Evolutionary conservation across 2,797 vertebrate species (phyloP).

Genomic region (Sandelia bainsii): DNA sequence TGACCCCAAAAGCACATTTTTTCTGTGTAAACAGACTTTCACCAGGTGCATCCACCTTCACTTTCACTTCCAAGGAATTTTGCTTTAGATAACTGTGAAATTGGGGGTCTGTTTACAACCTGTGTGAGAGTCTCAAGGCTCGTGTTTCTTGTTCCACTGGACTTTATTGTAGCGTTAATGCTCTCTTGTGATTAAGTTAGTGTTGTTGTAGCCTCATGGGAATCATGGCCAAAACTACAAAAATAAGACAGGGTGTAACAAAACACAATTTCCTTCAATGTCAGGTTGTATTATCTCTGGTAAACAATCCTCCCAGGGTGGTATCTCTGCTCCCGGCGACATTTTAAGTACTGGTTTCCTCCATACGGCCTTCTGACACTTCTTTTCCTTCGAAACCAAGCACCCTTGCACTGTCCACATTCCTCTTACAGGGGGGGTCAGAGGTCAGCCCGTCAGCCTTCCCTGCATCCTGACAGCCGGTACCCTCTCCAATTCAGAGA

Average conservation of each 20-base stretch:
- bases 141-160: conserved; percentile 13
- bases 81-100: neutral
- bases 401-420: conserved; percentile 57
- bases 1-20: neutral
- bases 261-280: conserved; percentile 49
- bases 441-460: conserved; percentile 57
- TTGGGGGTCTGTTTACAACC: neutral
- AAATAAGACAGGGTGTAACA: conserved; percentile 30
- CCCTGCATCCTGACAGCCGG: conserved; percentile 65
- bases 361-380: conserved; percentile 43
- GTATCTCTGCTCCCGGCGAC: conserved; percentile 37
- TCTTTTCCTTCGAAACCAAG: conserved; percentile 48
- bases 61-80: conserved; percentile 18
- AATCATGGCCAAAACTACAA: conserved; percentile 14
- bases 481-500: conserved; percentile 65
- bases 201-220: conserved; percentile 21
- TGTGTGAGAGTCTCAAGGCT: conserved; percentile 7
- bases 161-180: neutral
- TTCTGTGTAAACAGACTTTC: neutral
- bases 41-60: neutral
- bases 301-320: conserved; percentile 44
- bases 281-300: conserved; percentile 47
- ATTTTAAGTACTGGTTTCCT: conserved; percentile 51
- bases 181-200: neutral
- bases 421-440: conserved; percentile 63